A percentile compares a stretch with the other conserved stretches of the same genome.
These are phyloP conservation scores for Sorex fumeus DNA, from an alignment of 2,113 vertebrate genomes.

Conservation along the genomic window DNA sequence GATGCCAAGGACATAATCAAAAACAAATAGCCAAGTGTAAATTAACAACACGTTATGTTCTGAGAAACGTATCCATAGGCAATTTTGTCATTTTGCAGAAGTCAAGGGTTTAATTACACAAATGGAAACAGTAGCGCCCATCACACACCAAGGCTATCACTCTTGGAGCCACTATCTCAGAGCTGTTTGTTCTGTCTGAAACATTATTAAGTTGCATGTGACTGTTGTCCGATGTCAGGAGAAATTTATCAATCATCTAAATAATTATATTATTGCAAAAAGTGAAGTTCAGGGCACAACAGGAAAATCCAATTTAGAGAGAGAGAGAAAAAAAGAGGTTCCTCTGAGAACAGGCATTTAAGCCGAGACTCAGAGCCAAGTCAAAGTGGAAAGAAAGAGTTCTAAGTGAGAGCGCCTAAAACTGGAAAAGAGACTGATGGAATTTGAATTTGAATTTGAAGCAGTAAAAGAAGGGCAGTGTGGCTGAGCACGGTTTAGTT, in stretches of 20 bases:
- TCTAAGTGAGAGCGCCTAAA: neutral
- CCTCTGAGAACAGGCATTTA: constrained; percentile 6
- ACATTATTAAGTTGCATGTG: neutral
- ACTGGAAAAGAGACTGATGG: neutral
- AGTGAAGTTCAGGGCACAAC: constrained; percentile 4
- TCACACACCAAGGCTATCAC: neutral
- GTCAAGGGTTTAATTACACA: neutral
- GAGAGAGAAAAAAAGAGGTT: neutral
- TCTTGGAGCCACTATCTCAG: neutral
- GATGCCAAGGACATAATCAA: constrained; percentile 13
- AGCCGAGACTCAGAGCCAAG: neutral
- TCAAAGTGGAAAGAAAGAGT: neutral
- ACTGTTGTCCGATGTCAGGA: neutral
- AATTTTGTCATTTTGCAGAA: neutral
- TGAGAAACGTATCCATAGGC: neutral
- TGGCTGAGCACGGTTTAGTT: neutral
- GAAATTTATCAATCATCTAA: neutral
- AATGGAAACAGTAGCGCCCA: neutral
- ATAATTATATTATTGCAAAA: constrained; percentile 19
- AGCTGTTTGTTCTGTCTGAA: neutral
- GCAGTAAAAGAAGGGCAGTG: neutral
- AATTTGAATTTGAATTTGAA: constrained; percentile 50
- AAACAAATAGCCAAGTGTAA: neutral
- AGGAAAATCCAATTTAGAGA: constrained; percentile 43
- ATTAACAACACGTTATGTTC: neutral